Evolutionary conservation across 2,797 vertebrate species (phyloP), one percentile per base, ranked within the genome.

Genomic region (Macroramphosus scolopax): DNA sequence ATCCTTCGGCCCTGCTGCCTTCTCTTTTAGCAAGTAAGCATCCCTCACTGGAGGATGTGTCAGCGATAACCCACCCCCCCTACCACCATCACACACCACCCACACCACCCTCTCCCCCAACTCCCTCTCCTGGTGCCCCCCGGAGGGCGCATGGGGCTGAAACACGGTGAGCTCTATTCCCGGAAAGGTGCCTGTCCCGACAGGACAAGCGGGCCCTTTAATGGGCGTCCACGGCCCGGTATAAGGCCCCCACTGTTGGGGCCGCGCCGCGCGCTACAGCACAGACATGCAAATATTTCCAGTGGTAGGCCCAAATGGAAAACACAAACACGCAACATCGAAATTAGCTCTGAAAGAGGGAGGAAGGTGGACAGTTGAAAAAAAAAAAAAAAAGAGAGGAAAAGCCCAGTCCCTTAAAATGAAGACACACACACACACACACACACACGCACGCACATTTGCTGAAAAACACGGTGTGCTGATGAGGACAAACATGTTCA

Each of bases 281-380:
- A 89, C 88, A 89, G 86, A 90, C 88, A 89, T 90, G 88, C 88
- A 91, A 90, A 91, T 90, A 88, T 90, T 90, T 89, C 87, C 87
- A 90, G 88, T 83, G 87, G 88, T 86, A 87, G 81, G 83, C 87
- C 87, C 77, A 89, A 87, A 88, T 88, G 88, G 85, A 90, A 90
- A 90, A 89, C 88, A 90, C 88, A 89, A 86, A 90, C 88, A 89
- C 77, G 83, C 85, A 87, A 85, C 87, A 86, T 88, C 86, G 62
- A 89, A 89, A 90, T 89, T 88, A 89, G 84, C 83, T 85, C 71
- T 4, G 69, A 63, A 77, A 59, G 80, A 55, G 67, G 66, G 77
- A 51, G 41, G 55, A 47, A 35, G 51, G 43, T 54, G 70, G 77
- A 77, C 63, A 76, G 76, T 67, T 17, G 60, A 14, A 26, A 20